Conservation (phyloP, 1,140 invertebrate species). For the Whitmania pigra region DNA sequence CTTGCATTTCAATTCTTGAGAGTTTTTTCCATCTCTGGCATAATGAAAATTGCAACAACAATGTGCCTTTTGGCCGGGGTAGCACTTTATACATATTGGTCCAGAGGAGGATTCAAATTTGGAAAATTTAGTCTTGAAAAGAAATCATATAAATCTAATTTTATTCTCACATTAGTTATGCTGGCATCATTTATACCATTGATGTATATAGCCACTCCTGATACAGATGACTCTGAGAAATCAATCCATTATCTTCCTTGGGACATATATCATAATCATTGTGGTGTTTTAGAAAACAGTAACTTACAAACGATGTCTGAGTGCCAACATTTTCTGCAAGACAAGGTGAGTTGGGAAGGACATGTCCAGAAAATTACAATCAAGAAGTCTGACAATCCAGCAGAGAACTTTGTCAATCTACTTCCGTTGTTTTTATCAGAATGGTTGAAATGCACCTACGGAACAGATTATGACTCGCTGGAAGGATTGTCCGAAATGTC, state of each 20-base stretch:
- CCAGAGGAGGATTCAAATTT: constrained; percentile 18
- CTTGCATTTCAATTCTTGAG: constrained; percentile 6
- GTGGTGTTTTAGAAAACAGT: constrained; percentile 12
- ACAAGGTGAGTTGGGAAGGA: constrained; percentile 22
- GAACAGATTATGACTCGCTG: background rate
- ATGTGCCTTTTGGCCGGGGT: constrained; percentile 14
- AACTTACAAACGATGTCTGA: constrained; percentile 17
- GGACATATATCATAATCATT: constrained; percentile 13
- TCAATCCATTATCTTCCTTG: constrained; percentile 1
- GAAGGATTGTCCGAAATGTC: background rate
- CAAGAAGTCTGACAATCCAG: constrained; percentile 23
- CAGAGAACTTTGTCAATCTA: constrained; percentile 15
- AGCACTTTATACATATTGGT: constrained; percentile 19
- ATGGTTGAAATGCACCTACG: constrained; percentile 19
- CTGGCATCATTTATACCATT: constrained; percentile 18
- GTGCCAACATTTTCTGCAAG: constrained; percentile 9
- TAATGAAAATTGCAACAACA: constrained; percentile 19
- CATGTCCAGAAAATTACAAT: constrained; percentile 19
- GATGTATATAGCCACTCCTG: constrained; percentile 3
- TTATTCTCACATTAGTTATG: constrained; percentile 14
- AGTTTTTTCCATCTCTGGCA: constrained; percentile 17
- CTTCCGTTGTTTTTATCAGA: constrained; percentile 18
- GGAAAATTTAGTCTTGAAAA: constrained; percentile 10
- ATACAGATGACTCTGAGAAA: constrained; percentile 6
- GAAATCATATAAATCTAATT: constrained; percentile 3